A percentile compares a stretch with the other conserved stretches of the same genome.
phyloP scores from a whole-genome alignment of 2,113 vertebrate genomes.

The Pandion haliaetus region DNA sequence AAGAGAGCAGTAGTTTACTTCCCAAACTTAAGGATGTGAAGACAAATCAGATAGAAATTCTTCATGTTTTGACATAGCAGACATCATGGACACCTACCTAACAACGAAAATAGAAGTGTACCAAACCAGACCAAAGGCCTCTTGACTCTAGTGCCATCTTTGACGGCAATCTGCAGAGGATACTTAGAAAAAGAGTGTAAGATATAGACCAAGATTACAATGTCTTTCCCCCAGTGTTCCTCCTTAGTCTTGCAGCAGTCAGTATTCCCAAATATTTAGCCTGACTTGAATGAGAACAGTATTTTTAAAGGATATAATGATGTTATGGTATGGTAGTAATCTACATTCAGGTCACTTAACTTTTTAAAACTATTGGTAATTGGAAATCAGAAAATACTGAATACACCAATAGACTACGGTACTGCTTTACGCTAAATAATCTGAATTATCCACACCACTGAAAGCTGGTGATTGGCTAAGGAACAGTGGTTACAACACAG shows the following conservation, averaged over 20 bases:
- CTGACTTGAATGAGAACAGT: background rate
- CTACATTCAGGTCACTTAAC: background rate
- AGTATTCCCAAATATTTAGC: background rate
- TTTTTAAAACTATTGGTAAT: background rate
- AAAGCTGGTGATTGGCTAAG: background rate
- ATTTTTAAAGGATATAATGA: background rate
- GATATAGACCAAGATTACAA: background rate
- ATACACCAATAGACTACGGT: background rate
- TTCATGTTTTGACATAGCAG: background rate
- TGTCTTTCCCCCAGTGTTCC: background rate
- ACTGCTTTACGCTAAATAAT: background rate
- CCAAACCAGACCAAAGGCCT: background rate
- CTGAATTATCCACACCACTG: background rate
- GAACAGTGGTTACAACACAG: background rate
- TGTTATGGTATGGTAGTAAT: background rate
- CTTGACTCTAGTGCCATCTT: background rate
- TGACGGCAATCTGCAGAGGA: background rate
- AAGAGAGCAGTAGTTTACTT: background rate
- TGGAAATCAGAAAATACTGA: background rate
- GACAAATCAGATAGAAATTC: background rate
- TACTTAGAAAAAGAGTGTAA: background rate
- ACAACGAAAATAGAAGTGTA: background rate
- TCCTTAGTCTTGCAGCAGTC: background rate
- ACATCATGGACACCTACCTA: background rate
- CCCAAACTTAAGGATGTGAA: background rate